A percentile compares a stretch with the other conserved stretches of the same genome.
phyloP scores from a whole-genome alignment of 2,888 invertebrate species.

The Ametastegia equiseti region DNA sequence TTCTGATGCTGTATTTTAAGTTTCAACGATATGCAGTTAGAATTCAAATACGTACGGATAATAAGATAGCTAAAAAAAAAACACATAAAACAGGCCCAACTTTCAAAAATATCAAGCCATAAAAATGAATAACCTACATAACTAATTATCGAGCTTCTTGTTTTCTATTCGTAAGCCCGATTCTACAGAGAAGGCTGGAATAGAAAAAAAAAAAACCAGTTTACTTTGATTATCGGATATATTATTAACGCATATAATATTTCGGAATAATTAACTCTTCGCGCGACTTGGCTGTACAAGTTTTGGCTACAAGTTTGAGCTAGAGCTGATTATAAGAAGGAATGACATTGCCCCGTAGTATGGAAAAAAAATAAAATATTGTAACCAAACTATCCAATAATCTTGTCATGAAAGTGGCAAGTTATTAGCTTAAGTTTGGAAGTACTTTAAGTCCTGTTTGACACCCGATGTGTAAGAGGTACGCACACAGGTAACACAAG shows the following conservation, averaged over 20 bases:
- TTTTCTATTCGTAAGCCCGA: no score
- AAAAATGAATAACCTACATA: no score
- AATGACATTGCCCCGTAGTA: neutral
- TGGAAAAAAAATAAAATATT: neutral
- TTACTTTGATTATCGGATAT: neutral
- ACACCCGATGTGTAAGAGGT: slow-evolving; percentile 54
- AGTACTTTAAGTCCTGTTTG: slow-evolving; percentile 55
- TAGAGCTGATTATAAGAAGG: no score
- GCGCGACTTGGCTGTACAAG: no score
- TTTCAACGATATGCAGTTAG: no score
- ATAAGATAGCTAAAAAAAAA: neutral
- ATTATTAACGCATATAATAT: neutral
- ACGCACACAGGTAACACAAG: slow-evolving; percentile 57
- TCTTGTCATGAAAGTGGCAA: slow-evolving; percentile 35
- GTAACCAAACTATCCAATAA: slow-evolving; percentile 51
- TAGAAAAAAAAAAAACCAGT: neutral
- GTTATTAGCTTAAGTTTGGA: slow-evolving; percentile 48
- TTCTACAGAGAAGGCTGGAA: neutral
- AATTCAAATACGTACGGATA: neutral
- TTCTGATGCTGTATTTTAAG: neutral
- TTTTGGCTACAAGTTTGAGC: no score
- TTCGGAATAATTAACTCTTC: neutral
- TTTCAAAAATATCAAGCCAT: no score
- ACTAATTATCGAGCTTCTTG: no score
- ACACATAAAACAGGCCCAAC: no score